Base-by-base conservation (phyloP, 2,888 invertebrate species). In the Gortyna flavago region DNA sequence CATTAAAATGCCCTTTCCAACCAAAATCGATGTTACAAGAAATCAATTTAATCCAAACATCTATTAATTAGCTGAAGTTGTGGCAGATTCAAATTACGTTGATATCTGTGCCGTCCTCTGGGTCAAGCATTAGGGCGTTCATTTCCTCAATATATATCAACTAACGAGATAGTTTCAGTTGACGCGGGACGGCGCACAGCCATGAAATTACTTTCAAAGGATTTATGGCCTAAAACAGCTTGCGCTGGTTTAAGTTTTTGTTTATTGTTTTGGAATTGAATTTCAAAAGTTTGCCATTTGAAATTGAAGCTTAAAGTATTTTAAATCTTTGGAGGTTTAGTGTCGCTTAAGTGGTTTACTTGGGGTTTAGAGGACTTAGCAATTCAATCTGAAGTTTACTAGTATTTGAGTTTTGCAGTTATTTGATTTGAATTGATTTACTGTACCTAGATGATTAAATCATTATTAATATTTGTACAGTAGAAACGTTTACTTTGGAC, bases 201-300 rank as follows among this genome's bases (percentile, higher is more conserved):
- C 80, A 85, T 87, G 86, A 87, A 88, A 87, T 87, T 85, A 86
- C 83, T 83, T 87, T 65, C 71, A 59, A 64, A 69, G 62, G 79
- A 88, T 88, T 86, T 88, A 83, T 85, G 51, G 29, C 69, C 79
- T 76, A 72, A 85, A 87, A 87, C 81, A 84, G 87, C 85, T 82
- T 64, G 72, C 54, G 57, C 32, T 77, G 38, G 48, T 62, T 76
- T 59, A 67, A 78, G 69, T 80, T 85, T 86, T 83, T 81, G 83
- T 83, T 85, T 86, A 75, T 75, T 80, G 72, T 66, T 87, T 68
- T 70, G 48, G 59, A 70, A 57, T 74, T 70, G 32, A 51, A 16
- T 79, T 72, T 11, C 8, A 25, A 79, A 72, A 70, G 25, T 78
- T 70, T 62, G n/a, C 57, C 69, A 72, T 72, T 75, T 62, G 16